Base-by-base conservation (phyloP, 2,888 invertebrate genomes). In the Drosophila stalkeri region DNA sequence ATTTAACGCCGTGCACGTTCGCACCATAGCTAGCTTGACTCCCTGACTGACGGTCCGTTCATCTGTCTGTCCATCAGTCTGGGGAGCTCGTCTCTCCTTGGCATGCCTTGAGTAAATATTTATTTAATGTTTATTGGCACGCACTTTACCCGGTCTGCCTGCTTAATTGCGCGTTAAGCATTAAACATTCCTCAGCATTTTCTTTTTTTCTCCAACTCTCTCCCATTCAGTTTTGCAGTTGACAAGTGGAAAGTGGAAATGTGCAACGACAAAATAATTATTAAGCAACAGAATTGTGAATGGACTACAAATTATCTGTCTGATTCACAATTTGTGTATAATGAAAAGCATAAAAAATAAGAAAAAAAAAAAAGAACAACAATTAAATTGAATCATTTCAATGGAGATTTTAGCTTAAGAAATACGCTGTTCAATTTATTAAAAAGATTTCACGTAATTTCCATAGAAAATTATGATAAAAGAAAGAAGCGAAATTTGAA, bases 41-140 rank as follows among this genome's bases (percentile, higher is more conserved):
- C 37, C 4, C 39, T 54, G 23, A 3, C 46, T 46, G 46, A 1
- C 44, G 18, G 16, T 3, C 56, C 20, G 33, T 1, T 59, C 39
- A 41, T 23, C 64, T 35, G 20, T 51, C 39, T 9, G 60, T 35
- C 65, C 31, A 49, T 43, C 47, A 3, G 44, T 59, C 63, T 47
- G 16, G 47, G 60, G 59, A 14, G 65, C 23, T 44, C 59, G 43
- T 60, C 44, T 60, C 44, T 62, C 57, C 51, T 59, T 73, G 70
- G 60, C 54, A 65, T 65, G 75, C 64, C 65, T 59, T 65, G 71
- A 44, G 75, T 54, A 84, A 89, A 85, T 85, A 89, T 89, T 89
- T 90, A 89, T 86, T 89, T 81, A 89, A 90, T 84, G 87, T 81
- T 90, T 84, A 87, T 90, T 89, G 81, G 70, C 89, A 80, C 81